Percentiles rank a stretch among this genome's conserved stretches.
Evolutionary conservation across 2,113 vertebrate genomes (phyloP).

Genomic region (Microcebus jonahi): DNA sequence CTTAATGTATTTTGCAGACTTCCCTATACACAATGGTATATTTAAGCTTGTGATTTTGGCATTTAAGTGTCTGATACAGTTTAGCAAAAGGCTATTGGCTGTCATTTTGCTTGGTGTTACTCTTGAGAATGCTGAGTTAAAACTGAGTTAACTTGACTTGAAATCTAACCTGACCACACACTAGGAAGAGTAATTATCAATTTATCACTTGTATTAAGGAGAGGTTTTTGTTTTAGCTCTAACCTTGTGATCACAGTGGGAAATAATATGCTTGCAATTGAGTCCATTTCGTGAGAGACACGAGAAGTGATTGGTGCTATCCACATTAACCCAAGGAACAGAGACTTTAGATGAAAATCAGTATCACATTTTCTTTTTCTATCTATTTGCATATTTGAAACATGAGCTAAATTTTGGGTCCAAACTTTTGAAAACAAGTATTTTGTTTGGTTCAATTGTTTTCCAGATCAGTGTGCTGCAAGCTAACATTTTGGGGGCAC

Average conservation of each 20-base stretch:
- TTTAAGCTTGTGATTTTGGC: conserved; percentile 25
- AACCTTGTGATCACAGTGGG: background rate
- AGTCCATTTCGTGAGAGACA: background rate
- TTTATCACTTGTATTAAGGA: background rate
- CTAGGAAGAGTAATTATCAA: conserved; percentile 20
- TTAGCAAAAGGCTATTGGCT: background rate
- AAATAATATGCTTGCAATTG: background rate
- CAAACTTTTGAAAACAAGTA: background rate
- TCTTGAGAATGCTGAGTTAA: background rate
- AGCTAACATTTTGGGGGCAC: background rate
- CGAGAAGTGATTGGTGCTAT: background rate
- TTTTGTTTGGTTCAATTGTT: background rate
- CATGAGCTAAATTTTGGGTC: background rate
- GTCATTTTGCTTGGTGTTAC: background rate
- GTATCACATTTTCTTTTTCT: background rate
- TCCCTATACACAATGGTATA: background rate
- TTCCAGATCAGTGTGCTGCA: background rate
- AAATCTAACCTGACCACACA: conserved; percentile 31
- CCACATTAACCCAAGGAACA: background rate
- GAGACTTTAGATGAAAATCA: background rate
- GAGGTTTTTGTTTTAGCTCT: background rate
- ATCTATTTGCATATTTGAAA: background rate
- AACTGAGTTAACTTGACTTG: background rate
- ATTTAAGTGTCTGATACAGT: background rate
- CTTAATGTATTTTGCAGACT: conserved; percentile 73